Conservation (phyloP, 2,797 vertebrate species). For the Sebastes miniatus region DNA sequence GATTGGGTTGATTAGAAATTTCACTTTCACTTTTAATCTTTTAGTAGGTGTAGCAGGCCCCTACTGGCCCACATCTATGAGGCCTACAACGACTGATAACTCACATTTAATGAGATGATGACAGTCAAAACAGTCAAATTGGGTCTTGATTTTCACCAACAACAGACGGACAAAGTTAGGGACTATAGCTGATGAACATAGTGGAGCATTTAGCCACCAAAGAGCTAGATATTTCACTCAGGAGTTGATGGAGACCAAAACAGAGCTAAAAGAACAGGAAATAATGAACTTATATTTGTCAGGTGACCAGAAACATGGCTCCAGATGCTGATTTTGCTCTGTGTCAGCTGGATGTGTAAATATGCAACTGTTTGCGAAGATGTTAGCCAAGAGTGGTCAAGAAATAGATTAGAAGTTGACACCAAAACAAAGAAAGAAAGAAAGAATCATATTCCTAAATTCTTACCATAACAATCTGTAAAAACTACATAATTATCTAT, state of each 20-base stretch:
- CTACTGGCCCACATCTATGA: too few relatives aligned
- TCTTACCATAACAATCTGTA: neutral
- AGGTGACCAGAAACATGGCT: neutral
- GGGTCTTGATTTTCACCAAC: neutral
- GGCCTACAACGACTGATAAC: neutral
- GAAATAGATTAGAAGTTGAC: neutral
- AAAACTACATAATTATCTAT: accelerated
- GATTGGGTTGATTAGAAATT: too few relatives aligned
- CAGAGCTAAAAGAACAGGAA: neutral
- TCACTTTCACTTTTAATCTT: too few relatives aligned
- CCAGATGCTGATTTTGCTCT: neutral
- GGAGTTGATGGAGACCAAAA: neutral
- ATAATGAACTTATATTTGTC: neutral
- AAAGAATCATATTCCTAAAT: neutral
- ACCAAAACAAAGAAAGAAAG: neutral
- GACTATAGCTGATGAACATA: neutral
- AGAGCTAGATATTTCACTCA: neutral
- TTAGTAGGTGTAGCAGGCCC: too few relatives aligned
- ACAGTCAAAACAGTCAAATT: neutral
- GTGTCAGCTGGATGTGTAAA: neutral
- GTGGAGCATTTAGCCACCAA: neutral
- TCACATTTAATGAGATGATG: neutral
- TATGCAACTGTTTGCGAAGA: neutral
- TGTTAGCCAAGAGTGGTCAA: neutral
- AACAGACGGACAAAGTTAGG: neutral